These are phyloP conservation scores for Hephaestus fuliginosus DNA, from an alignment of 2,797 vertebrate genomes.

Conservation along the genomic window DNA sequence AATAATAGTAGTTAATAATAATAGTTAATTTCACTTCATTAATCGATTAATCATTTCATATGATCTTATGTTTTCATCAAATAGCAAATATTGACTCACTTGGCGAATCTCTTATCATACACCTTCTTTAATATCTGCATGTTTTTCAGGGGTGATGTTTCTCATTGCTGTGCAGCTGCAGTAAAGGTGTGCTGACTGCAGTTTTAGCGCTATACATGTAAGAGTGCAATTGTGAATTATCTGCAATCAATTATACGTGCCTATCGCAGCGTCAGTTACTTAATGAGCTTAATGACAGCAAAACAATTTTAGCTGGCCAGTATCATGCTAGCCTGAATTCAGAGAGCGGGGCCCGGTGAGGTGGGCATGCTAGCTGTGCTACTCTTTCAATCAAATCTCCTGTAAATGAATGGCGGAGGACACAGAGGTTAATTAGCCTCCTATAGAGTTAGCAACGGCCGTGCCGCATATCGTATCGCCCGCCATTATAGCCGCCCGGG, in stretches of 20 bases:
- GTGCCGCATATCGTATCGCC: conserved; percentile 69
- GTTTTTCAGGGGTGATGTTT: too few relatives aligned
- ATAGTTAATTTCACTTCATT: not conserved
- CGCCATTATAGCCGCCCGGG: conserved; percentile 63
- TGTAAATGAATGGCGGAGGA: conserved; percentile 64
- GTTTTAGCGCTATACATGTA: not conserved
- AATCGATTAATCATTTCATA: not conserved
- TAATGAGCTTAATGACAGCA: not conserved
- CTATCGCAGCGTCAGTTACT: not conserved
- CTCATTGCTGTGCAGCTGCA: too few relatives aligned
- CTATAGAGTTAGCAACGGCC: conserved; percentile 57
- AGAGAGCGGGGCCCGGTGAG: not conserved
- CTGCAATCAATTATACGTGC: not conserved
- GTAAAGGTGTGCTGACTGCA: too few relatives aligned
- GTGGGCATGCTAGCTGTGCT: conserved; percentile 11
- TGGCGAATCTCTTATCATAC: not conserved
- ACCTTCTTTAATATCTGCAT: too few relatives aligned
- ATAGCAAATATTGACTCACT: not conserved
- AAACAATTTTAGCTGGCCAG: not conserved
- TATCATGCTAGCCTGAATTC: conserved; percentile 4
- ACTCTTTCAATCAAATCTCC: conserved; percentile 44
- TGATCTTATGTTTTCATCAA: not conserved
- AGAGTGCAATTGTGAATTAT: not conserved
- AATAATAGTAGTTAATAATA: too few relatives aligned
- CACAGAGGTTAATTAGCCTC: conserved; percentile 75